phyloP scores from a whole-genome alignment of 2,113 vertebrate species.

The Peromyscus leucopus region DNA sequence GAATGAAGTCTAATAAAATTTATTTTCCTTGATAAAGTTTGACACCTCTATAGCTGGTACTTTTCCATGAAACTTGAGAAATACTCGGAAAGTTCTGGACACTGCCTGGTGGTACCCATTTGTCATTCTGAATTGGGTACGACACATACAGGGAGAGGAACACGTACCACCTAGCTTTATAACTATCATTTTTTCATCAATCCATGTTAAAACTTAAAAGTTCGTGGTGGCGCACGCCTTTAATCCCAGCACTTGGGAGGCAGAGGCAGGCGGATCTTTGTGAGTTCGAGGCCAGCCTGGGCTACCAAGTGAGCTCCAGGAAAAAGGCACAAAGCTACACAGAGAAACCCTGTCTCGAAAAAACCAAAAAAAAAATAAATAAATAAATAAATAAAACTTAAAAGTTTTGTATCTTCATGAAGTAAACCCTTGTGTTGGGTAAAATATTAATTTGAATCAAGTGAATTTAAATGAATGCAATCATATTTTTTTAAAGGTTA shows the following conservation, averaged over 20 bases:
- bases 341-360: no score
- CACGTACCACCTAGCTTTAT: background rate
- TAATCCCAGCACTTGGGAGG: no score
- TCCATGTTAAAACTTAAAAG: slow-evolving; percentile 4
- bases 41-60: background rate
- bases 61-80: background rate
- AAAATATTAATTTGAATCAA: slow-evolving; percentile 33
- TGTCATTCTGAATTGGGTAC: background rate
- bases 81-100: background rate
- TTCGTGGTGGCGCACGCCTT: no score
- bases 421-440: background rate
- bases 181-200: background rate
- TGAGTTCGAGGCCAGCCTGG: no score
- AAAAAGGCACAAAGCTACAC: no score
- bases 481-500: slow-evolving; percentile 45
- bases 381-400: no score
- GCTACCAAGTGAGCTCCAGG: no score
- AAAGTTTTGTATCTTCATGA: slow-evolving; percentile 37
- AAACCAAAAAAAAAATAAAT: no score
- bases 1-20: slow-evolving; percentile 3
- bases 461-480: slow-evolving; percentile 49
- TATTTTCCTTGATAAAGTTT: slow-evolving; percentile 30
- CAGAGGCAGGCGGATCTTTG: no score
- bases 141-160: background rate
- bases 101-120: background rate